Evolutionary conservation across 2,888 invertebrate species (phyloP).

Genomic region (Vannuccia rotundouncinata): DNA sequence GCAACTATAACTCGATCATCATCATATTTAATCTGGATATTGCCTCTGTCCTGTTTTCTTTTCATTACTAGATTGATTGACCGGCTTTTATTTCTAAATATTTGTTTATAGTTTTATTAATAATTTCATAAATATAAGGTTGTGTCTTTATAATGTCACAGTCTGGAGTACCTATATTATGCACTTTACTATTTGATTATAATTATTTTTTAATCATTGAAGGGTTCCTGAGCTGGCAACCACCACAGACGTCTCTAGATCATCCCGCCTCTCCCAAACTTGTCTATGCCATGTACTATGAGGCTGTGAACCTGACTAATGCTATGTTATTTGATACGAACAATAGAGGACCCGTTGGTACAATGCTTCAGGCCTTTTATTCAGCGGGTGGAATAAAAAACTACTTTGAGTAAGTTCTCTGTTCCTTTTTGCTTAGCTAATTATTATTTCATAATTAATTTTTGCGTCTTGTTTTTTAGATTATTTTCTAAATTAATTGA

Average conservation of each 20-base stretch:
- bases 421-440: not conserved
- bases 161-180: no score
- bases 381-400: not conserved
- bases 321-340: not conserved
- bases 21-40: no score
- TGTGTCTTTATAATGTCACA: no score
- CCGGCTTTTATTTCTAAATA: no score
- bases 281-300: slow-evolving; percentile 36
- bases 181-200: no score
- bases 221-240: not conserved
- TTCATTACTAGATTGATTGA: no score
- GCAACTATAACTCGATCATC: no score
- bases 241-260: slow-evolving; percentile 41
- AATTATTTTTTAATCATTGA: no score
- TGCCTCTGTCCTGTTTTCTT: no score
- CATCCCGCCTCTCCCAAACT: slow-evolving; percentile 40
- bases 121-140: no score
- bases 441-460: not conserved
- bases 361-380: not conserved
- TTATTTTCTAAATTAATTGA: not conserved
- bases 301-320: not conserved
- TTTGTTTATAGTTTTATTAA: no score
- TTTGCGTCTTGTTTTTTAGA: not conserved
- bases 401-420: not conserved
- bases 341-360: not conserved